A percentile compares a stretch with the other conserved stretches of the same genome.
These are phyloP conservation scores for Oxyruncus cristatus DNA, from an alignment of 2,113 vertebrate species.

Conservation along the genomic window DNA sequence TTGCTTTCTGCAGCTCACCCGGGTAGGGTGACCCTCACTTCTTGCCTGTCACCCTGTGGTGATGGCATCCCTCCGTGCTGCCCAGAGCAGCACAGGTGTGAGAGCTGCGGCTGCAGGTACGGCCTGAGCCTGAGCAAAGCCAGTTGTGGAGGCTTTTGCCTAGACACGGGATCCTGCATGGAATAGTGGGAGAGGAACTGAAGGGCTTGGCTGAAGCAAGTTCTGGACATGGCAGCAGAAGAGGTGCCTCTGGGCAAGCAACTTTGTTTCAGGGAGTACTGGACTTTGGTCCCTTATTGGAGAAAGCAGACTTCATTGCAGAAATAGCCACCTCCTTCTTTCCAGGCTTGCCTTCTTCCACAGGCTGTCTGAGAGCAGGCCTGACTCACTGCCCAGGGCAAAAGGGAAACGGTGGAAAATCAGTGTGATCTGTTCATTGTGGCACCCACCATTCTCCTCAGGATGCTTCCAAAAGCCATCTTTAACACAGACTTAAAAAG, in stretches of 20 bases:
- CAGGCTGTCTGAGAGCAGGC: neutral
- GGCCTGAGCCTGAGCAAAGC: neutral
- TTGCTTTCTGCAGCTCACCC: neutral
- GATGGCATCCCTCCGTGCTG: neutral
- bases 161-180: rapidly evolving
- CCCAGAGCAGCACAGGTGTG: neutral
- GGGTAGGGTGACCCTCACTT: neutral
- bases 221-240: neutral
- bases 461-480: neutral
- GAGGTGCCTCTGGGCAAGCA: neutral
- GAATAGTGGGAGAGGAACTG: neutral
- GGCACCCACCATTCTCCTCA: neutral
- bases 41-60: neutral
- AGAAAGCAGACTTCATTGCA: neutral
- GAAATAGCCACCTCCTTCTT: neutral
- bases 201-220: neutral
- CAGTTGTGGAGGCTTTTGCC: neutral
- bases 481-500: neutral
- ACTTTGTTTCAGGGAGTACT: neutral
- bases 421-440: neutral
- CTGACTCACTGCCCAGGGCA: neutral
- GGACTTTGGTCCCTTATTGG: neutral
- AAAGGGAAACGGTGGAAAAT: neutral
- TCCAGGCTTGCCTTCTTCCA: neutral
- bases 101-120: neutral